Base-by-base conservation (phyloP, 2,113 vertebrate species). In the Callithrix jacchus region DNA sequence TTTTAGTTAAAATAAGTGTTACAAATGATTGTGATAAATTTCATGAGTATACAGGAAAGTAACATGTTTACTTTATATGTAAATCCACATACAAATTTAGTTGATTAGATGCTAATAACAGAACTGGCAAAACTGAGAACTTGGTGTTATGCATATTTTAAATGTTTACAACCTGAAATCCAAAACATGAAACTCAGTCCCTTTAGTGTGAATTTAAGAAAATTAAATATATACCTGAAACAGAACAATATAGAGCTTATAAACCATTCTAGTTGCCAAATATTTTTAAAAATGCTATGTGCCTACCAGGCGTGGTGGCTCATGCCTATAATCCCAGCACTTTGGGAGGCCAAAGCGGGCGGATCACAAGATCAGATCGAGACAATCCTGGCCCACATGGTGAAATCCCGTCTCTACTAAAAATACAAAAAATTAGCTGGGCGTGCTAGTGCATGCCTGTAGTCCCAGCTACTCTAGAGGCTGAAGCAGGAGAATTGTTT, bases 1-100 rank as follows among this genome's bases (percentile, higher is more conserved):
- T 98, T 98, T 99, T 99, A 98, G 98, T 98, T 98, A 98, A 98
- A 99, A 98, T 97, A 98, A 98, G 97, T 92, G 92, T 98, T 98
- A 98, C 97, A 98, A 98, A 98, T 97, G 98, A 97, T 95, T 98
- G 98, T 98, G 98, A 98, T 96, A 98, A 98, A 95, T 97, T 94
- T 84, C 96, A 98, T 98, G 98, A 98, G 98, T 98, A 98, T 94
- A 98, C 91, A 40, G 96, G 97, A 98, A 98, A 98, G 97, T 97
- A 98, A 98, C 98, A 98, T 98, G 98, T 98, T 98, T 97, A 97
- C 93, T 96, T 83, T 89, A 98, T 95, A 97, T 5, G 71, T 91
- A 96, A 97, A 92, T 83, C 93, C 84, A 98, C 52, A 52, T 61
- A 58, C 96, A 96, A 74, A 95, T 97, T 98, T 97, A 98, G 97